phyloP scores from a whole-genome alignment of 2,113 vertebrate genomes.

The Gobio gobio region DNA sequence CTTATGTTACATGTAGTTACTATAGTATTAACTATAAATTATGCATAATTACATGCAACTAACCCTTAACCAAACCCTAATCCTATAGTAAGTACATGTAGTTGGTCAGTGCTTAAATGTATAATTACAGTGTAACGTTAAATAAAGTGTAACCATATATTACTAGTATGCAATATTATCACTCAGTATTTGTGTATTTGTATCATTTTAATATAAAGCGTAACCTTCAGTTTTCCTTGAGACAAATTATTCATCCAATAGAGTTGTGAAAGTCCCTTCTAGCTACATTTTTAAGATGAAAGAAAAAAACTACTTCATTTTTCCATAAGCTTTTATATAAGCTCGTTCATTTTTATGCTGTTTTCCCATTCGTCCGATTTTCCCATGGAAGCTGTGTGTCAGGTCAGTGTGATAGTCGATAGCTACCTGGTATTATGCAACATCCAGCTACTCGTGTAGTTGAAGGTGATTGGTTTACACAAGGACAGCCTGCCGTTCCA shows the following conservation, averaged over 20 bases:
- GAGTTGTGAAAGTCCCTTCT: neutral
- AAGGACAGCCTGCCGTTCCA: slow-evolving; percentile 36
- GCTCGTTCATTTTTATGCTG: neutral
- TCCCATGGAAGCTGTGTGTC: slow-evolving; percentile 60
- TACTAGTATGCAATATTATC: too few relatives aligned
- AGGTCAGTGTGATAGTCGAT: slow-evolving; percentile 26
- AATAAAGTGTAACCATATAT: too few relatives aligned
- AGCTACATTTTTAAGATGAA: slow-evolving; percentile 14
- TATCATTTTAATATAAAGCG: neutral
- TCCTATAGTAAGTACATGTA: too few relatives aligned
- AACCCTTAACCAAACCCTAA: neutral
- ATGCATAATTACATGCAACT: neutral
- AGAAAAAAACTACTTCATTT: slow-evolving; percentile 40
- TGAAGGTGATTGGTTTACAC: slow-evolving; percentile 45
- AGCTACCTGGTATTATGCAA: neutral
- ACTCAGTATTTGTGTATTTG: too few relatives aligned
- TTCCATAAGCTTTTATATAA: neutral
- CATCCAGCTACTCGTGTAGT: neutral
- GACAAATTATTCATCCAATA: neutral
- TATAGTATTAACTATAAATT: too few relatives aligned
- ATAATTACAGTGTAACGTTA: too few relatives aligned
- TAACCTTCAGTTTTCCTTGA: neutral
- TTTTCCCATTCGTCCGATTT: slow-evolving; percentile 6
- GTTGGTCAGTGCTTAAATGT: too few relatives aligned
- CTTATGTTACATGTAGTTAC: too few relatives aligned